phyloP scores from a whole-genome alignment of 1,140 invertebrate species.

The Rhopalosiphum padi region DNA sequence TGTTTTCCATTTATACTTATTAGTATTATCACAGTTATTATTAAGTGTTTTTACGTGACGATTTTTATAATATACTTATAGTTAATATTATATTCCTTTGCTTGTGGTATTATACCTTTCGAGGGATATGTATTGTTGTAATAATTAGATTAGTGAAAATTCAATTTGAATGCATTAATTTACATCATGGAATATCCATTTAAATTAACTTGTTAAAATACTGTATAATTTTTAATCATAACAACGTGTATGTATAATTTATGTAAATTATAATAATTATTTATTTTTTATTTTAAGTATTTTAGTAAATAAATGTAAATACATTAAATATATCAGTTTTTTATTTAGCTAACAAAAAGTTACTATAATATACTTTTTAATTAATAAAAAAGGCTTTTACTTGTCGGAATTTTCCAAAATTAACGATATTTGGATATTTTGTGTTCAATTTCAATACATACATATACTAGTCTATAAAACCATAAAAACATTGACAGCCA shows the following conservation, averaged over 20 bases:
- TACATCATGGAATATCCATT: not conserved
- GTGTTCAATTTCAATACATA: not conserved
- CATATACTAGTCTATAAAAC: not conserved
- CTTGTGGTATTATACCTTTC: not conserved
- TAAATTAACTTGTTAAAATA: conserved; percentile 19
- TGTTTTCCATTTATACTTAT: not conserved
- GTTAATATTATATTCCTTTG: not conserved
- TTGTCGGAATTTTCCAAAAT: not conserved
- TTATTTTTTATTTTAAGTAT: not conserved
- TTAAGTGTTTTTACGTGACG: not conserved
- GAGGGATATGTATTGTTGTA: not conserved
- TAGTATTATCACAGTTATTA: not conserved
- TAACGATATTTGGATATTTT: not conserved
- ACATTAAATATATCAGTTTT: not conserved
- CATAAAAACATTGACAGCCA: not conserved
- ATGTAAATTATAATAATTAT: conserved; percentile 14
- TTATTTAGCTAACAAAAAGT: not conserved
- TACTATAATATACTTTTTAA: not conserved
- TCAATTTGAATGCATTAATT: conserved; percentile 14
- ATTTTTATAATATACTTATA: not conserved
- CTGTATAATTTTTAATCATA: not conserved
- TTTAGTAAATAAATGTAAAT: not conserved
- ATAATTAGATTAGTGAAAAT: conserved; percentile 3
- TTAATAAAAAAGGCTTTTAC: not conserved
- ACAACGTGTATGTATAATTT: not conserved